Percentiles rank a stretch among this genome's conserved stretches.
Conservation (phyloP, 1,140 invertebrate genomes). For the Zophobas morio region DNA sequence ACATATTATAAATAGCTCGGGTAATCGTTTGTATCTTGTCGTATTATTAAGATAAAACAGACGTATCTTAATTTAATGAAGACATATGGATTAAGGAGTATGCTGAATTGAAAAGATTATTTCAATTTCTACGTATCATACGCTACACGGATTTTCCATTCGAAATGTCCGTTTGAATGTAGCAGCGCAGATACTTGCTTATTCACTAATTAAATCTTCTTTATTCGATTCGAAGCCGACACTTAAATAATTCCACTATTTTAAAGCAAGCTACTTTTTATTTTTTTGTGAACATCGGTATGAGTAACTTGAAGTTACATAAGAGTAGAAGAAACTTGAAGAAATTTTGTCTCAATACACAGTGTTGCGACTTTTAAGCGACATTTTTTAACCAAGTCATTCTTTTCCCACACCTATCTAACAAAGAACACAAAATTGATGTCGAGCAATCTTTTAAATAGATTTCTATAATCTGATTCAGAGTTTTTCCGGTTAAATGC, state of each 20-base stretch:
- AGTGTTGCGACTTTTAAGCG: too few species aligned
- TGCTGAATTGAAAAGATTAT: background rate
- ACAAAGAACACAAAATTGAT: too few species aligned
- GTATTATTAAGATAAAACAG: background rate
- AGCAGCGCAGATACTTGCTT: background rate
- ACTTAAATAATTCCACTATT: background rate
- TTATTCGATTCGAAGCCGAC: background rate
- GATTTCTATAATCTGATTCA: too few species aligned
- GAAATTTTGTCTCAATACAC: too few species aligned
- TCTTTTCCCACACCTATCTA: too few species aligned
- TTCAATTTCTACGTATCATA: background rate
- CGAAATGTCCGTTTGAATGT: background rate
- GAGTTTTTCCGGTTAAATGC: too few species aligned
- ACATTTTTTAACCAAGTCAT: too few species aligned
- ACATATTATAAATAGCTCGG: background rate
- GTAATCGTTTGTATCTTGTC: background rate
- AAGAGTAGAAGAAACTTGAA: too few species aligned
- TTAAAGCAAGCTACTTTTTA: background rate
- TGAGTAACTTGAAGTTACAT: too few species aligned
- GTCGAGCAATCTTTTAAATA: too few species aligned
- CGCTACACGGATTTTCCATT: background rate
- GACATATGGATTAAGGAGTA: background rate
- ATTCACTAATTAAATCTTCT: conserved; percentile 10
- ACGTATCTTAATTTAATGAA: background rate
- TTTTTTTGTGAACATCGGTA: too few species aligned